phyloP scores from a whole-genome alignment of 2,113 vertebrate species.

The Paramisgurnus dabryanus region DNA sequence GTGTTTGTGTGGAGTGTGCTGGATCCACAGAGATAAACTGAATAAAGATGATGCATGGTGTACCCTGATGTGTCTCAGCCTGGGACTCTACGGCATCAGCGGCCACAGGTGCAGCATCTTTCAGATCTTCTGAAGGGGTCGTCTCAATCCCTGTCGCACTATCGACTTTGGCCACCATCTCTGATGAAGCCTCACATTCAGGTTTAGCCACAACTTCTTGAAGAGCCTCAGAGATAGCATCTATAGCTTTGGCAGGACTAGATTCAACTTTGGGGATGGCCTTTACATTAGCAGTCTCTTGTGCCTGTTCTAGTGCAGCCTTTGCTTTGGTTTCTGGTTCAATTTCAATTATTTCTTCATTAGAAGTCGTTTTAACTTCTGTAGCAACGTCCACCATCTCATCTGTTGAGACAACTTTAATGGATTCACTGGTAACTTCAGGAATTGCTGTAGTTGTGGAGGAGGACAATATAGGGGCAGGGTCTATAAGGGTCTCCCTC shows the following conservation, averaged over 20 bases:
- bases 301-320: background rate
- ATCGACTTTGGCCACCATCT: background rate
- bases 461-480: constrained; percentile 46
- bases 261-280: background rate
- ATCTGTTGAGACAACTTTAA: background rate
- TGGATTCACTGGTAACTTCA: constrained; percentile 11
- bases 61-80: constrained; percentile 68
- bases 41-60: constrained; percentile 61
- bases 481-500: constrained; percentile 48
- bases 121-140: constrained; percentile 50
- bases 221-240: background rate
- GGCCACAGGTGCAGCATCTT: constrained; percentile 48
- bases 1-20: constrained; percentile 27
- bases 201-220: background rate
- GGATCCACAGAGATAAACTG: constrained; percentile 49
- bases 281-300: background rate
- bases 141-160: constrained; percentile 33
- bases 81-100: constrained; percentile 57
- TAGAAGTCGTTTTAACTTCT: constrained; percentile 33
- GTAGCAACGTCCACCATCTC: constrained; percentile 8
- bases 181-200: constrained; percentile 30
- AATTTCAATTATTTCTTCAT: constrained; percentile 34
- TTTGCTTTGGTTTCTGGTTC: constrained; percentile 7
- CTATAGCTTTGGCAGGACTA: background rate
- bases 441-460: background rate